phyloP scores from a whole-genome alignment of 2,797 vertebrate species.

The Malurus leucopterus region DNA sequence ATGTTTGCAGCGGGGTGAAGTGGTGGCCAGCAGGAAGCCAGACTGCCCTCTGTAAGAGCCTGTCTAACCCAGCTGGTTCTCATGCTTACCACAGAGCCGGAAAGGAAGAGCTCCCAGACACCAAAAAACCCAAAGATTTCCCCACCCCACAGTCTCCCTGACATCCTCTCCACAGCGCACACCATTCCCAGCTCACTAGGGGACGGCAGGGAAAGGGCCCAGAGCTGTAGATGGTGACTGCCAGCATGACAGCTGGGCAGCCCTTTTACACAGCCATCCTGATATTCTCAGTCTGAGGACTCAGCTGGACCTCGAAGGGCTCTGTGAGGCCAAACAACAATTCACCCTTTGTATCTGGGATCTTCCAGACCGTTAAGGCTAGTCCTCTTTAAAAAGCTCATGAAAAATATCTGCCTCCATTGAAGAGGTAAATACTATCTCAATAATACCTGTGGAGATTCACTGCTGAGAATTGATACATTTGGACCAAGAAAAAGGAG shows the following conservation, averaged over 20 bases:
- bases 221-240: not conserved
- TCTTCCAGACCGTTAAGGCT: not conserved
- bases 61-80: not conserved
- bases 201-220: rapidly evolving
- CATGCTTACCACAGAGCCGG: not conserved
- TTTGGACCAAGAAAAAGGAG: not conserved
- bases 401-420: not conserved
- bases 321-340: not conserved
- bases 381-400: not conserved
- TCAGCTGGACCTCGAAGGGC: rapidly evolving
- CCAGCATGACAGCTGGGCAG: rapidly evolving
- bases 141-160: not conserved
- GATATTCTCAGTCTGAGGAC: not conserved
- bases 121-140: rapidly evolving
- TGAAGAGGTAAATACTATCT: not conserved
- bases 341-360: not conserved
- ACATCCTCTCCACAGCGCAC: rapidly evolving
- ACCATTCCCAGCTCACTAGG: rapidly evolving
- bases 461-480: not conserved
- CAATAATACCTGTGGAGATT: not conserved
- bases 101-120: not conserved
- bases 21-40: not conserved
- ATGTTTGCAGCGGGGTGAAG: rapidly evolving
- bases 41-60: rapidly evolving
- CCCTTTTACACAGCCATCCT: not conserved